These are phyloP conservation scores for Phyllostomus discolor DNA, from an alignment of 2,113 vertebrate species.

Conservation along the genomic window DNA sequence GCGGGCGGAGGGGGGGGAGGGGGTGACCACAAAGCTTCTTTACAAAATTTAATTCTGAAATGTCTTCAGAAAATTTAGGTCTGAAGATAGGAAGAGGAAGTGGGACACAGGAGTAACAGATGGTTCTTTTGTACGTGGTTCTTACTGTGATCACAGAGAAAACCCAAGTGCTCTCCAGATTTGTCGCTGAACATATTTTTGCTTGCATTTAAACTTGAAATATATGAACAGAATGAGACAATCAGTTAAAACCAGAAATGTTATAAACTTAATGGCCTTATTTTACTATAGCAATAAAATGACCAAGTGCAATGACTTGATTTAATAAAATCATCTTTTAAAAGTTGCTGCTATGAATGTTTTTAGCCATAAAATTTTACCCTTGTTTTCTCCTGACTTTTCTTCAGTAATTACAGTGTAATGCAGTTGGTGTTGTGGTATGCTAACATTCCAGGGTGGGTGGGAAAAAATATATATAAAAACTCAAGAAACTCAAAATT, in stretches of 20 bases:
- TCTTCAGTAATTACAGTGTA: conserved; percentile 62
- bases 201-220: conserved; percentile 67
- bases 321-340: conserved; percentile 75
- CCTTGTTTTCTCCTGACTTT: conserved; percentile 60
- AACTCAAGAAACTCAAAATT: conserved; percentile 6
- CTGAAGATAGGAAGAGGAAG: conserved; percentile 40
- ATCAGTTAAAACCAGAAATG: conserved; percentile 75
- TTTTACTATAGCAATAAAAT: conserved; percentile 84
- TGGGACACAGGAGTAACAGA: not conserved
- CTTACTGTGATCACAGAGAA: conserved; percentile 58
- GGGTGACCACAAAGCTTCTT: conserved; percentile 1
- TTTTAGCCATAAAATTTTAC: conserved; percentile 76
- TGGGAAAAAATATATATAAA: not conserved
- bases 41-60: conserved; percentile 35
- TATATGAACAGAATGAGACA: conserved; percentile 73
- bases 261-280: conserved; percentile 77
- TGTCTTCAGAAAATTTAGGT: conserved; percentile 37
- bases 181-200: conserved; percentile 45
- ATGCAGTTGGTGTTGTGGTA: conserved; percentile 66
- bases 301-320: conserved; percentile 85
- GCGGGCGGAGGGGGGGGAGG: fast-evolving
- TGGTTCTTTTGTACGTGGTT: conserved; percentile 4
- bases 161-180: conserved; percentile 28
- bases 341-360: conserved; percentile 81
- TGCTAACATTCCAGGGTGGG: conserved; percentile 76